phyloP scores from a whole-genome alignment of 2,797 vertebrate genomes.

The Parauchenoglanis punctatus region DNA sequence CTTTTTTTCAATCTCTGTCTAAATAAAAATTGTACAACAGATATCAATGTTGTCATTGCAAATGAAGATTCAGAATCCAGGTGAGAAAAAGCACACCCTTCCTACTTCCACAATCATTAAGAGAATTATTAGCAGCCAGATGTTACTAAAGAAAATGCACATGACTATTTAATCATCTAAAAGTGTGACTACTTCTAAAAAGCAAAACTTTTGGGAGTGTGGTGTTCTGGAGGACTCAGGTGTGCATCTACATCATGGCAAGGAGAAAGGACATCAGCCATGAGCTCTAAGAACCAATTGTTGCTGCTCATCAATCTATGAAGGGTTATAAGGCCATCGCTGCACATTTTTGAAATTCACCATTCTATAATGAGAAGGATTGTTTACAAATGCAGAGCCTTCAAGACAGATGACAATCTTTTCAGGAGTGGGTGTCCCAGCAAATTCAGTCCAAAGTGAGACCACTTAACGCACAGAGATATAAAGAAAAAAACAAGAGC shows the following conservation, averaged over 20 bases:
- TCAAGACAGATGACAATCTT: neutral
- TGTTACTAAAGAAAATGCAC: no score
- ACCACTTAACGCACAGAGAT: neutral
- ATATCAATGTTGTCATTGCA: neutral
- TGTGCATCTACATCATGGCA: neutral
- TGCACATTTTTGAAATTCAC: neutral
- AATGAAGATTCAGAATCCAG: neutral
- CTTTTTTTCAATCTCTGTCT: neutral
- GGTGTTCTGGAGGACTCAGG: no score
- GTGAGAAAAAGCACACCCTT: neutral
- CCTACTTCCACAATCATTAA: no score
- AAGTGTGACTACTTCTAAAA: no score
- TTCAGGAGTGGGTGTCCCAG: neutral
- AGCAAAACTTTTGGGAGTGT: no score
- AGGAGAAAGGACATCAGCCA: neutral
- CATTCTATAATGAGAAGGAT: neutral
- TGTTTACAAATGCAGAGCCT: neutral
- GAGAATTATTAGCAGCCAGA: no score
- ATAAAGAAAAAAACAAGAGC: neutral
- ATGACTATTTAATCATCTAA: no score
- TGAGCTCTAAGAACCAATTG: neutral
- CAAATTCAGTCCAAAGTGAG: neutral
- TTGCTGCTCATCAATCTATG: neutral
- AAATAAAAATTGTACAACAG: neutral
- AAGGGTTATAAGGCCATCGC: neutral